phyloP scores from a whole-genome alignment of 2,888 invertebrate genomes.

The Hemicrepidius hirtus region DNA sequence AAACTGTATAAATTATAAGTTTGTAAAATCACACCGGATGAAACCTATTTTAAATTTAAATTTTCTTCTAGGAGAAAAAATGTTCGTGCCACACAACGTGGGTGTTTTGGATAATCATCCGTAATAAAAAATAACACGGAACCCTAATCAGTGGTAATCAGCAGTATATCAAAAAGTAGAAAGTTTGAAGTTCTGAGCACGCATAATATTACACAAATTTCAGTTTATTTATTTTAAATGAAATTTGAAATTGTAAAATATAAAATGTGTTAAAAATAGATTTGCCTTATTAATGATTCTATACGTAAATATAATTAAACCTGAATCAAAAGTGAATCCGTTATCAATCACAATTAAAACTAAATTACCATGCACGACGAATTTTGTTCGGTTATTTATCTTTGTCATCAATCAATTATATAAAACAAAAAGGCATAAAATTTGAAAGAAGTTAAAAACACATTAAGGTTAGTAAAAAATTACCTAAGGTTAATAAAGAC shows the following conservation, averaged over 20 bases:
- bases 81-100: constrained; percentile 1
- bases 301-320: constrained; percentile 54
- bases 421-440: constrained; percentile 42
- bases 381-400: constrained; percentile 58
- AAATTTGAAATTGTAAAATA: neutral
- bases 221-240: neutral
- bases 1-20: too few species aligned
- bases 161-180: constrained; percentile 11
- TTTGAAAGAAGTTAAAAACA: constrained; percentile 44
- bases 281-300: constrained; percentile 29
- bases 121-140: constrained; percentile 23
- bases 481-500: constrained; percentile 38
- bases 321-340: constrained; percentile 55
- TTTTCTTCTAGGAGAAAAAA: neutral
- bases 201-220: constrained; percentile 5
- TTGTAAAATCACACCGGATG: neutral
- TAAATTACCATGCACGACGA: constrained; percentile 56
- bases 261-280: constrained; percentile 28
- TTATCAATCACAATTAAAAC: constrained; percentile 61
- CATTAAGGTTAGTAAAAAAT: constrained; percentile 41
- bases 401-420: constrained; percentile 57
- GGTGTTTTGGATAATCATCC: constrained; percentile 14
- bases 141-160: constrained; percentile 14
- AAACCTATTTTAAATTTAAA: neutral
- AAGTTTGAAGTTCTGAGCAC: neutral